phyloP scores from a whole-genome alignment of 2,888 invertebrate species.

The Melikaiella ostensackeni region DNA sequence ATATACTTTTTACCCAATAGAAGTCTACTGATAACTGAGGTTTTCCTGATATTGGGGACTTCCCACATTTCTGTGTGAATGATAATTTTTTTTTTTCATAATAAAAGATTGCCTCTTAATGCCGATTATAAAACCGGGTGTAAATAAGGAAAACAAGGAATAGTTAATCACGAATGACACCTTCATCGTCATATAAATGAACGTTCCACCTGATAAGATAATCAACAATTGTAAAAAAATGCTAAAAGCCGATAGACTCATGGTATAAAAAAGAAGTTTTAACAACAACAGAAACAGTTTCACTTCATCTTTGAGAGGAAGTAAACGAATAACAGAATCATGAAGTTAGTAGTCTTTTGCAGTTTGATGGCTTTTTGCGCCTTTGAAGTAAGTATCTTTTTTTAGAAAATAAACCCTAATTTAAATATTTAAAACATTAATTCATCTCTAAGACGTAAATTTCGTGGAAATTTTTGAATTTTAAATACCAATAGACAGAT shows the following conservation, averaged over 20 bases:
- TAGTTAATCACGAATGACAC: neutral
- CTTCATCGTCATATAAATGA: neutral
- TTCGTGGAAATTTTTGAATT: neutral
- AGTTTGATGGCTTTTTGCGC: neutral
- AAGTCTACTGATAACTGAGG: neutral
- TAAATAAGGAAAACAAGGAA: neutral
- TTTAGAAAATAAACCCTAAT: neutral
- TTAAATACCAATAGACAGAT: neutral
- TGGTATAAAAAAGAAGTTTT: neutral
- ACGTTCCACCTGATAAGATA: neutral
- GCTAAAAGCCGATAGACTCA: no score
- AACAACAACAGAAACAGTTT: neutral
- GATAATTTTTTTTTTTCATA: neutral
- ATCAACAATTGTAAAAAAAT: neutral
- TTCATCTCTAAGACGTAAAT: neutral
- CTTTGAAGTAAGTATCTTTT: neutral
- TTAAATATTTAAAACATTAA: neutral
- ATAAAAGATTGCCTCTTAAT: neutral
- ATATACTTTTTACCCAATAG: neutral
- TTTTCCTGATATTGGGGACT: neutral
- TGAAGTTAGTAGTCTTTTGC: conserved; percentile 3
- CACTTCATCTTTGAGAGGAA: neutral
- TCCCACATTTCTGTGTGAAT: neutral
- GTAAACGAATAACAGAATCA: neutral
- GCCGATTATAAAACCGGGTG: neutral